phyloP scores from a whole-genome alignment of 2,113 vertebrate species.

The Nansenia antarctica region DNA sequence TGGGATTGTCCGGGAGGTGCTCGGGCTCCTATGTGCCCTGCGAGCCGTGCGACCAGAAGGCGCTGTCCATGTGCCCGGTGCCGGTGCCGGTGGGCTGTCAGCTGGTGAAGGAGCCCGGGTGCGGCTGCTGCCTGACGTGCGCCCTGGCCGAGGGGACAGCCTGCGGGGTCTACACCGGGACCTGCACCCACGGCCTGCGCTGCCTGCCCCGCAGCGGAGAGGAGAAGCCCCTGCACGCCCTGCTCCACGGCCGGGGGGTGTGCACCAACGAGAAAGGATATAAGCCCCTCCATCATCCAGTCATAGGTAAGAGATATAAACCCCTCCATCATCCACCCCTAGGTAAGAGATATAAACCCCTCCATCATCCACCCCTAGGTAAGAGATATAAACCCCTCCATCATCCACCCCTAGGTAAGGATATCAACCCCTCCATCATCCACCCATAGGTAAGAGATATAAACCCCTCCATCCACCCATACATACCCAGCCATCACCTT shows the following conservation, averaged over 20 bases:
- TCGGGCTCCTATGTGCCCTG: conserved; percentile 93
- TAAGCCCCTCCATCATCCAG: conserved; percentile 80
- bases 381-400: no score
- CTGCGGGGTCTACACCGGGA: conserved; percentile 97
- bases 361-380: no score
- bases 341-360: no score
- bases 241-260: conserved; percentile 93
- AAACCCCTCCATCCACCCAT: conserved; percentile 77
- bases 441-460: conserved; percentile 90
- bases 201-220: conserved; percentile 93
- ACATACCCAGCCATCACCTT: no score
- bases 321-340: conserved; percentile 75
- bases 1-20: conserved; percentile 82
- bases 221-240: conserved; percentile 95
- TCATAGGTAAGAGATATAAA: conserved; percentile 91
- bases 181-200: conserved; percentile 90
- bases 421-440: conserved; percentile 86
- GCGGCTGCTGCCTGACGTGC: conserved; percentile 97
- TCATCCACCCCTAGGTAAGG: no score
- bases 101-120: conserved; percentile 97
- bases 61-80: conserved; percentile 93
- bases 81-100: conserved; percentile 89
- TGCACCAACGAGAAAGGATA: conserved; percentile 96
- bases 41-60: conserved; percentile 95
- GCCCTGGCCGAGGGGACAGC: conserved; percentile 91